Percentiles rank a stretch among this genome's conserved stretches.
phyloP scores from a whole-genome alignment of 2,888 invertebrate species.

The Chymomyza amoena region DNA sequence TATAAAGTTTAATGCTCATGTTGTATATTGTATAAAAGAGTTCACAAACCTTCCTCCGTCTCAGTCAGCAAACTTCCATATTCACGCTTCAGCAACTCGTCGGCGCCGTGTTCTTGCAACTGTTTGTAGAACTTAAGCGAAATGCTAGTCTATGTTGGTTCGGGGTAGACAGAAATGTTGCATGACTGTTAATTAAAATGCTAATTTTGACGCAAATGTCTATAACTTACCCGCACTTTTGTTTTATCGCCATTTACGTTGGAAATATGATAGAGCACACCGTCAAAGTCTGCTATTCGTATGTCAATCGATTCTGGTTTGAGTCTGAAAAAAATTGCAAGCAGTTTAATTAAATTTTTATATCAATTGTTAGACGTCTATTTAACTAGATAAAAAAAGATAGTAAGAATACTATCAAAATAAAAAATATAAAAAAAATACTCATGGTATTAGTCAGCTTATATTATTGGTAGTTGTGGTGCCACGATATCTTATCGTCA shows the following conservation, averaged over 20 bases:
- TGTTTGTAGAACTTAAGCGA: constrained; percentile 99
- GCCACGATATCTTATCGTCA: constrained; percentile 41
- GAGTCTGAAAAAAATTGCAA: constrained; percentile 75
- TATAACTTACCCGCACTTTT: constrained; percentile 92
- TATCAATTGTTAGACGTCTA: background rate
- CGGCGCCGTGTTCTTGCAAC: constrained; percentile 98
- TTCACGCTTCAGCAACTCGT: constrained; percentile 95
- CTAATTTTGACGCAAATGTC: background rate
- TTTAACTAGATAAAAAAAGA: background rate
- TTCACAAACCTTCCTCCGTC: constrained; percentile 88
- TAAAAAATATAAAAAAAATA: background rate
- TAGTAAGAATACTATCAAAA: background rate
- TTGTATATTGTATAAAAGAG: background rate
- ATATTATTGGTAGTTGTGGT: background rate
- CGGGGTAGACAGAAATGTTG: constrained; percentile 6
- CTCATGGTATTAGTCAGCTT: background rate
- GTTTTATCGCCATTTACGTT: constrained; percentile 97
- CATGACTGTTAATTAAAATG: constrained; percentile 1
- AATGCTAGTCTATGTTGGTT: constrained; percentile 91
- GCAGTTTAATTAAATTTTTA: constrained; percentile 15
- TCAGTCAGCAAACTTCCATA: constrained; percentile 91
- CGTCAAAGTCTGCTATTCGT: constrained; percentile 98
- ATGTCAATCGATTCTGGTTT: constrained; percentile 98
- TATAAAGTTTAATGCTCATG: background rate
- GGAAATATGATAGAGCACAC: constrained; percentile 98